Evolutionary conservation across 2,888 invertebrate species (phyloP).

Genomic region (Ceriagrion tenellum): DNA sequence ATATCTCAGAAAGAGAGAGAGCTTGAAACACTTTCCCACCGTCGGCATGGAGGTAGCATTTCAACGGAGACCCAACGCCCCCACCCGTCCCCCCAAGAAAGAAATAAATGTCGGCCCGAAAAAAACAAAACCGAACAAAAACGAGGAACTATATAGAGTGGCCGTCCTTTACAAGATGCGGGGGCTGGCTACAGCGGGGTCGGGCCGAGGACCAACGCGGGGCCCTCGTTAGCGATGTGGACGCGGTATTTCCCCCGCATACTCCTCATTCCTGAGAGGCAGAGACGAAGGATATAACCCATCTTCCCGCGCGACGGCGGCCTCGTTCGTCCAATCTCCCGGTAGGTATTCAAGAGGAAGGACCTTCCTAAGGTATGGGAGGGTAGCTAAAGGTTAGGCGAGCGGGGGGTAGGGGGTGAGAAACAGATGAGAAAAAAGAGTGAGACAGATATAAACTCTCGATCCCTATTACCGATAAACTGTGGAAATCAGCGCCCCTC

Average conservation of each 20-base stretch:
- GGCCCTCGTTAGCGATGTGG: constrained; percentile 55
- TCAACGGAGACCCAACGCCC: not conserved
- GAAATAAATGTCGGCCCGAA: not conserved
- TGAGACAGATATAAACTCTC: constrained; percentile 28
- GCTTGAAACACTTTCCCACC: not conserved
- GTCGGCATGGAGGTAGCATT: constrained; percentile 5
- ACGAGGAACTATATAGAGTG: not conserved
- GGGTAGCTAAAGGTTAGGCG: not conserved
- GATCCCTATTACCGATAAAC: constrained; percentile 63
- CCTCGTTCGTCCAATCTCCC: not conserved
- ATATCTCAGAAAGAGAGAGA: not conserved
- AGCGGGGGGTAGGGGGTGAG: not conserved
- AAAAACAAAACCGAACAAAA: not conserved
- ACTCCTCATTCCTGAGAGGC: not conserved
- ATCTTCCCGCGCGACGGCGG: not conserved
- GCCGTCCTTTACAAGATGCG: not conserved
- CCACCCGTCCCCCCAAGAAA: not conserved
- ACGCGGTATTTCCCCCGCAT: not conserved
- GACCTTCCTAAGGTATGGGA: not conserved
- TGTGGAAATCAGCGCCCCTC: constrained; percentile 50
- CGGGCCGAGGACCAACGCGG: not conserved
- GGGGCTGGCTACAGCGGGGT: not conserved
- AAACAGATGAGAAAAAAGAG: not conserved
- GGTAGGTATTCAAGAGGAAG: not conserved
- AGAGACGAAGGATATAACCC: not conserved